Evolutionary conservation across 2,888 invertebrate genomes (phyloP), one percentile per base, ranked within the genome.

Genomic region (Netelia fuscicornis): DNA sequence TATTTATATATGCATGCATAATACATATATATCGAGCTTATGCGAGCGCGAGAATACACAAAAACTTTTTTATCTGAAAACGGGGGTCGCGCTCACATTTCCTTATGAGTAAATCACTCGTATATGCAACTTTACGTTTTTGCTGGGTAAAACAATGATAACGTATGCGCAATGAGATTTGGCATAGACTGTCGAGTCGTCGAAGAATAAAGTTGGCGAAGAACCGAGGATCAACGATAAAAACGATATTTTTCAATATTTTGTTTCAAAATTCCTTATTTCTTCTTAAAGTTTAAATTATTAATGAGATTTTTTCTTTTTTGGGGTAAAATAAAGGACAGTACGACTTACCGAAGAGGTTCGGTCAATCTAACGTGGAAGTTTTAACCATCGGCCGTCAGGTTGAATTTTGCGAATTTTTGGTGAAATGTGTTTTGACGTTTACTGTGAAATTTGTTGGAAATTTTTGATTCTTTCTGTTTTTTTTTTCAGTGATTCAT

Each of bases 51-150:
- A 76, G 75, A 82, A 71, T 77, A 70, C 17, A 71, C 48, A 48
- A 76, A 58, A 76, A 76, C 62, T 82, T 71, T 37, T 71, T 60
- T 13, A 67, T 44, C 76, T 56, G 23, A 10, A 9, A 77, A 65
- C 65, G 9, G 48, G 70, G 20, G 54, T 13, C 54, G 71, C 23
- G 56, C 30, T 71, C 56, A 20, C 30, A 77, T 65, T 81, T 81
- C 77, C 48, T n/a, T 37, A 20, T 65, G 17, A 76, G 56, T 82
- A 77, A 77, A 82, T 77, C 82, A 56, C 65, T 2, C 20, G 20
- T 30, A 3, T 17, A 17, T 70, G 64, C 54, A 20, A 56, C 25
- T 62, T 20, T 20, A 20, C 54, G 6, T 11, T 8, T n/a, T 10
- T 20, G 13, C 20, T 2, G 37, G n/a, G 0, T 10, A 17, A 58